phyloP scores from a whole-genome alignment of 2,113 vertebrate species.

The Sprattus sprattus region DNA sequence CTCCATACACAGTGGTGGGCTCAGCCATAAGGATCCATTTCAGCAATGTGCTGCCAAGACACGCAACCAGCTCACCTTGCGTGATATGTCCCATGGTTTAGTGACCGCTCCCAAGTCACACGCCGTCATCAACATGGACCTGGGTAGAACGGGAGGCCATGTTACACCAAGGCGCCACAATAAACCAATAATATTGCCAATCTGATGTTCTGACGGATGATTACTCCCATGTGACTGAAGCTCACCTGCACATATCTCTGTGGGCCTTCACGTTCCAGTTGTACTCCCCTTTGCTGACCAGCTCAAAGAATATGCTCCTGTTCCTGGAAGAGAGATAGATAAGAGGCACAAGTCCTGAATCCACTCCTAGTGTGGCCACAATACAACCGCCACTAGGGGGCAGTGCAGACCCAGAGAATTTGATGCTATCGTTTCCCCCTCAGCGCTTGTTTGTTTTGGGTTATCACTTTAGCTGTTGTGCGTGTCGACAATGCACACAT shows the following conservation, averaged over 20 bases:
- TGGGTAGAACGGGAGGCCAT: slow-evolving; percentile 53
- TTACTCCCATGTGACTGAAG: neutral
- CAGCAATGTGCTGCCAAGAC: neutral
- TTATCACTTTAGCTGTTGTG: neutral
- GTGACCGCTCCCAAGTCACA: slow-evolving; percentile 99
- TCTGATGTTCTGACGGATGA: neutral
- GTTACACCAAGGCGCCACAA: neutral
- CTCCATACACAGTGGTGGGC: neutral
- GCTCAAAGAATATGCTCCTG: slow-evolving; percentile 92
- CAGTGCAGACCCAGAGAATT: slow-evolving; percentile 42
- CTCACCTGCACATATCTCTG: slow-evolving; percentile 92
- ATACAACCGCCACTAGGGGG: slow-evolving; percentile 63
- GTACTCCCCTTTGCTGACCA: slow-evolving; percentile 90
- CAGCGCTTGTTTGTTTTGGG: neutral
- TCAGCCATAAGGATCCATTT: neutral
- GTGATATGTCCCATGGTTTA: slow-evolving; percentile 99
- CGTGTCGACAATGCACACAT: neutral
- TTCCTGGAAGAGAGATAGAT: slow-evolving; percentile 76
- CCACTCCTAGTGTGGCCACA: neutral
- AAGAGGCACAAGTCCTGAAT: neutral
- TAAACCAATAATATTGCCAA: neutral
- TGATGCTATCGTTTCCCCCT: neutral
- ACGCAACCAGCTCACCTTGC: slow-evolving; percentile 80
- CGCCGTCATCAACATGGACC: slow-evolving; percentile 99
- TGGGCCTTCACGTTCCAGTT: slow-evolving; percentile 92